phyloP scores from a whole-genome alignment of 2,797 vertebrate species.

The Microhierax caerulescens region DNA sequence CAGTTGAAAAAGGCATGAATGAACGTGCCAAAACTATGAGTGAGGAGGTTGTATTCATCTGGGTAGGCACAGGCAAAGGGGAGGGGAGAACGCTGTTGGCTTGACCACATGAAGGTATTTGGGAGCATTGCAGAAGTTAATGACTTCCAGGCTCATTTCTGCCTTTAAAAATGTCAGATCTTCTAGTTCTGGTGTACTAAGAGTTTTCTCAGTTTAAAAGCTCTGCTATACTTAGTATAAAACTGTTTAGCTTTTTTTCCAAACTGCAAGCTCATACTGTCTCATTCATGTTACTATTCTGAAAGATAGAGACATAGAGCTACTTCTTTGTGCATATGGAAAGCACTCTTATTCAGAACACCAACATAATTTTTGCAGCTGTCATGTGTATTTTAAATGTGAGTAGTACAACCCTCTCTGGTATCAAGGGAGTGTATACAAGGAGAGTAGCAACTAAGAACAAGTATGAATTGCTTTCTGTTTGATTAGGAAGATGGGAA shows the following conservation, averaged over 20 bases:
- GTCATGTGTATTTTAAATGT: neutral
- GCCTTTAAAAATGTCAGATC: constrained; percentile 7
- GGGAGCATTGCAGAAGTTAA: constrained; percentile 19
- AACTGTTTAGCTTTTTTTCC: neutral
- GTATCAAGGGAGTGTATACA: neutral
- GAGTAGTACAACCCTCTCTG: neutral
- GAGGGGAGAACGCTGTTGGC: neutral
- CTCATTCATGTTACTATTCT: neutral
- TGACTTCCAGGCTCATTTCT: constrained; percentile 34
- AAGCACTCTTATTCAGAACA: neutral
- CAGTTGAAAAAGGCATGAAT: constrained; percentile 39
- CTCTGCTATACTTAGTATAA: neutral
- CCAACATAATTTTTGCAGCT: neutral
- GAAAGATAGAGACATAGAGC: neutral
- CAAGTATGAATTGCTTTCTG: neutral
- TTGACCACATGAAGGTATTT: neutral
- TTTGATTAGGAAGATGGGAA: neutral
- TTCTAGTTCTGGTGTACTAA: neutral
- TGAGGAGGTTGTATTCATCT: constrained; percentile 40
- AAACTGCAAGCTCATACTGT: neutral
- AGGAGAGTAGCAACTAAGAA: neutral
- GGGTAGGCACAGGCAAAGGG: neutral
- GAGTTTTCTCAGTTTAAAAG: neutral
- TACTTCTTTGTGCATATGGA: neutral
- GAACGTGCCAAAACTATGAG: constrained; percentile 34